Base-by-base conservation (phyloP, 2,888 invertebrate genomes). In the Stenchaetothrips biformis region DNA sequence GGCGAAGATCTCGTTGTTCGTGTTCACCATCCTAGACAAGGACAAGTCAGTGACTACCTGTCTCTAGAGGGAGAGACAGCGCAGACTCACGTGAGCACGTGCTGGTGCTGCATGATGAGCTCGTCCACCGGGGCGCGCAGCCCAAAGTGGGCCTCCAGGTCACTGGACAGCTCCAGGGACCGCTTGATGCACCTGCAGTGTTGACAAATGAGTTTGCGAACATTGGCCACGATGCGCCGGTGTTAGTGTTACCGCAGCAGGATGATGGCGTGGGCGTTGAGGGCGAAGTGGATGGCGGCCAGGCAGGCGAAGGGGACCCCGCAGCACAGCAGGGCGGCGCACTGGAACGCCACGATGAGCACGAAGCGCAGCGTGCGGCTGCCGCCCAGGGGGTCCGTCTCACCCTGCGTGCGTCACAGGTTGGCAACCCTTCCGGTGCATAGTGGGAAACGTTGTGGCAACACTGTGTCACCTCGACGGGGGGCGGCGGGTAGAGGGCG, bases 1-100 rank as follows among this genome's bases (percentile, higher is more conserved):
- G 25, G 67, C 67, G 67, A 74, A 74, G 67, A 74, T 74, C 21
- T 74, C 25, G 67, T 74, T 74, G 67, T 74, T 74, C 25, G 67
- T 25, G 21, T 74, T 7, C 25, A 74, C 11, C 67, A 74, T n/a
- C 21, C 67, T 74, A 25, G 9, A 67, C 21, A n/a, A 2, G n/a
- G 13, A n/a, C 9, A 67, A n/a, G 7, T 37, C 37, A 3, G 1
- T 67, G n/a, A n/a, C n/a, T n/a, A n/a, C n/a, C 67, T 21, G 7
- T n/a, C 7, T 67, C 21, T 21, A 2, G 37, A 1, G 37, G 4
- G 37, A 37, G 37, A 37, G 37, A 37, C 37, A 37, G 59, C 18
- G 53, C 62, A 6, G 13, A 9, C 67, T 74, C 7, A 74, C 67
- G 11, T 0, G 9, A 74, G 11, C 21, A 74, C 25, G 67, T 74